Base-by-base conservation (phyloP, 1,140 invertebrate species). In the Charaxes varanes region DNA sequence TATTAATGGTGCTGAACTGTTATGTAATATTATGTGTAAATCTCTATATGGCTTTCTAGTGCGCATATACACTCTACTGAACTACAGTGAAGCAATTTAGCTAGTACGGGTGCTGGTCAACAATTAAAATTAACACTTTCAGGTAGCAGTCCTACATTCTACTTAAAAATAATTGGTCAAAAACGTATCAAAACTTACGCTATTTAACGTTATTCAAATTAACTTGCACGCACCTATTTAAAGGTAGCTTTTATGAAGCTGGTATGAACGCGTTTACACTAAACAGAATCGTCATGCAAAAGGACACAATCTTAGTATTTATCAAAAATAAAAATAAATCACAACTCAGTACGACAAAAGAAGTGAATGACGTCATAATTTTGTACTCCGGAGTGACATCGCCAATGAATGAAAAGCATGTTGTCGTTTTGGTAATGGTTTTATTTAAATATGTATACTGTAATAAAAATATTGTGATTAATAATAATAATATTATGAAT, bases 371-470 rank as follows among this genome's bases (percentile, higher is more conserved):
- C 77, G 34, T 36, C 30, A 30, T 11, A 38, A 48, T 37, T 71
- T 77, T 69, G 51, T 57, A 41, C 38, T 45, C 33, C 45, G 58
- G 51, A 49, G 55, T 60, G 53, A 45, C n/a, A n/a, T 56, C 51
- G 71, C 63, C 66, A 68, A 78, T 82, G 64, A 79, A 77, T 82
- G 74, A 82, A 82, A 82, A 79, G 77, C 74, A 69, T 69, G 53
- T 72, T 60, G 47, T 64, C 51, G 60, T 43, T 66, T 53, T 44
- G n/a, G n/a, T n/a, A 61, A 78, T 54, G 62, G 42, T 61, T 67
- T 76, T 78, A 74, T 73, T 77, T 62, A 63, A 62, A 61, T 60
- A 68, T n/a, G n/a, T n/a, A n/a, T 69, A 67, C 58, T 44, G 47
- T 69, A 67, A 64, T 73, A 73, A 69, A 63, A 65, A 60, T 67